Base-by-base conservation (phyloP, 2,797 vertebrate genomes). In the Tapera naevia region DNA sequence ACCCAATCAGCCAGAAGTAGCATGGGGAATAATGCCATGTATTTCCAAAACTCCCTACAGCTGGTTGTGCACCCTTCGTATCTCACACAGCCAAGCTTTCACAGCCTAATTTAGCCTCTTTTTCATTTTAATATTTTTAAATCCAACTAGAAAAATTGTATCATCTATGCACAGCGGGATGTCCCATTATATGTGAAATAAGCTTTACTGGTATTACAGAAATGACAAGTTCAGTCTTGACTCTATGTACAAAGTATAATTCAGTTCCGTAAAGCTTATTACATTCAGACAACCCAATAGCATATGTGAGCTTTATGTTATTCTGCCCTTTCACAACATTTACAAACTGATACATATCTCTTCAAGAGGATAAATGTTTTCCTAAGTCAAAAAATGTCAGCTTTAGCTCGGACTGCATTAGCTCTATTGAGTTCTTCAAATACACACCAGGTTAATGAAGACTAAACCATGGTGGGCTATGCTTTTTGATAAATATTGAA, bases 331-430 rank as follows among this genome's bases (percentile, higher is more conserved):
- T 97, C 94, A 97, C 96, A 96, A 97, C 96, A 97, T 97, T 98
- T 98, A 97, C 96, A 96, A 97, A 97, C 94, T 96, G 97, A 98
- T 97, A 97, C 65, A 72, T 96, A 98, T 97, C 97, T 97, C 92
- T 97, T 95, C 95, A 95, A 96, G 94, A 97, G 96, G 93, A 97
- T 97, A 97, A 98, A 94, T 96, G 78, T 97, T 97, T 97, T 96
- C 81, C 89, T 96, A 97, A 97, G 95, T 96, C 86, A 95, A 96
- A 96, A 96, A 97, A 96, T 84, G 80, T 96, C 95, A 94, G 78
- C 88, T 96, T 93, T 91, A 91, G 64, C 89, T 97, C 97, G 96
- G 94, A 91, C 91, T 95, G 86, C 76, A 93, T 97, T 97, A 98
- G 75, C 78, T 95, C 88, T 95, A 74, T 94, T 96, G 96, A 97